These are phyloP conservation scores for Papilio helenus DNA, from an alignment of 1,140 invertebrate genomes.

Conservation along the genomic window DNA sequence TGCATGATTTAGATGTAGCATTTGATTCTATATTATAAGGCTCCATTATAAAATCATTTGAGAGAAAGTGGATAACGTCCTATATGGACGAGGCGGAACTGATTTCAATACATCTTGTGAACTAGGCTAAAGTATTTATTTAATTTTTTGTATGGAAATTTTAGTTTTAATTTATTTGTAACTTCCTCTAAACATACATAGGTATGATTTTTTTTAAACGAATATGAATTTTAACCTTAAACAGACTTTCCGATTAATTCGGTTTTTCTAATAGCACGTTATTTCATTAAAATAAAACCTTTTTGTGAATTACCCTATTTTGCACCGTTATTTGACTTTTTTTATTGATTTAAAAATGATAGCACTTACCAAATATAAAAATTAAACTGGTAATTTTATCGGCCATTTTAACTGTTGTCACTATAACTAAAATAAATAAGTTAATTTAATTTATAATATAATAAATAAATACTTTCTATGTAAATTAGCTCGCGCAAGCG, in stretches of 20 bases:
- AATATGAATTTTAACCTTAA: neutral
- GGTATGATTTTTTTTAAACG: too few species aligned
- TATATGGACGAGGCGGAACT: conserved; percentile 1
- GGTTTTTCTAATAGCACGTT: neutral
- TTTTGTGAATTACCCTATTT: neutral
- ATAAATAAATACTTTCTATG: neutral
- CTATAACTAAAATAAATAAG: neutral
- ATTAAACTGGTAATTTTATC: conserved; percentile 26
- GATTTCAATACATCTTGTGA: conserved; percentile 6
- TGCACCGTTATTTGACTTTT: neutral
- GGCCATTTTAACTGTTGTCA: neutral
- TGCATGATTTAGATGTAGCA: neutral
- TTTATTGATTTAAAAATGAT: conserved; percentile 9
- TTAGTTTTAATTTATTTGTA: neutral
- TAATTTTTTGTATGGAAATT: neutral
- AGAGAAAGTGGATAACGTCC: conserved; percentile 20
- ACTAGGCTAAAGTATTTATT: neutral
- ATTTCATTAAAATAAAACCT: neutral
- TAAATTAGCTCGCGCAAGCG: conserved; percentile 27
- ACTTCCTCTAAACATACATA: neutral
- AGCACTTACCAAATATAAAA: conserved; percentile 37
- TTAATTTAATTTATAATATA: neutral
- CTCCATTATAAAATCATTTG: conserved; percentile 47
- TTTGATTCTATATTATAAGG: conserved; percentile 50
- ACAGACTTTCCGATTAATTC: neutral